phyloP scores from a whole-genome alignment of 2,888 invertebrate genomes.

The Caenorhabditis plicata region DNA sequence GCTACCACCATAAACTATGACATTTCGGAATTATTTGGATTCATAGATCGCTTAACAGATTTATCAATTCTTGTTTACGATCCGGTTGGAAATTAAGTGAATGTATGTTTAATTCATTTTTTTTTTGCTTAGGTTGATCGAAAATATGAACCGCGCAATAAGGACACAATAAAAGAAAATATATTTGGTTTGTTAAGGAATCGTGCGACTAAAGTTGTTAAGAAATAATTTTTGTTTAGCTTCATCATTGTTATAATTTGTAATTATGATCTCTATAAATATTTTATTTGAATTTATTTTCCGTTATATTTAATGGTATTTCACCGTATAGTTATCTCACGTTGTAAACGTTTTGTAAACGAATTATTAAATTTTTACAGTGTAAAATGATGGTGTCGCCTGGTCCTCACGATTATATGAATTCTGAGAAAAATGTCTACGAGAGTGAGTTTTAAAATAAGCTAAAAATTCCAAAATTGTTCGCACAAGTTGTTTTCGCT shows the following conservation, averaged over 20 bases:
- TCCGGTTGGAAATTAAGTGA: conserved; percentile 21
- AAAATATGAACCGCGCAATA: conserved; percentile 96
- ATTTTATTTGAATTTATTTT: neutral
- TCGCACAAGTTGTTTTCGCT: too few species aligned
- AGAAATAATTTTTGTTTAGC: neutral
- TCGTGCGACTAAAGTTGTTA: conserved; percentile 17
- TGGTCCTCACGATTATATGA: too few species aligned
- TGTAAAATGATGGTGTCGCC: neutral
- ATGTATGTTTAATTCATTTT: conserved; percentile 1
- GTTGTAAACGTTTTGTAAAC: too few species aligned
- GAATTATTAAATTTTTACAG: too few species aligned
- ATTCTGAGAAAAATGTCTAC: neutral
- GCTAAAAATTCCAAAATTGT: too few species aligned
- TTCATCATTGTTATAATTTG: conserved; percentile 4
- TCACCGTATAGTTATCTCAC: too few species aligned
- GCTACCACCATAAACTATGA: conserved; percentile 97
- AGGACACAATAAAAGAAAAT: conserved; percentile 99
- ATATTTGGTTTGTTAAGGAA: conserved; percentile 76
- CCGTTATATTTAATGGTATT: neutral
- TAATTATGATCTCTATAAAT: neutral
- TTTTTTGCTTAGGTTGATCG: conserved; percentile 71
- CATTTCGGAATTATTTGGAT: conserved; percentile 90
- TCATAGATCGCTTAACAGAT: conserved; percentile 92
- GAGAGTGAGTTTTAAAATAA: neutral
- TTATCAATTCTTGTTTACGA: conserved; percentile 82